Evolutionary conservation across 1,140 invertebrate genomes (phyloP).

Genomic region (Lineus longissimus): DNA sequence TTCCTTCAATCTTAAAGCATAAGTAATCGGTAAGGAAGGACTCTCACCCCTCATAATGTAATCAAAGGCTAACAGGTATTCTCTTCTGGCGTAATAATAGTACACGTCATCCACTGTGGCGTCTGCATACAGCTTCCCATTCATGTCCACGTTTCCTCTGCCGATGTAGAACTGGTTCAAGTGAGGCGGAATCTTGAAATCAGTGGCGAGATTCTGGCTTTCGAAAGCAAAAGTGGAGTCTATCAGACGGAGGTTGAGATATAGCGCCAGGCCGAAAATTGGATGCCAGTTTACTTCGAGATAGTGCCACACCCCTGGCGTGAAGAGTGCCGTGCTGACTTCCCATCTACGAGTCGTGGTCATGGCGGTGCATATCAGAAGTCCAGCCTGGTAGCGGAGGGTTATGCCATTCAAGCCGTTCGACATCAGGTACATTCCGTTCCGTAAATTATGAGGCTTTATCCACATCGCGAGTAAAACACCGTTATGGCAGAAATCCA

Average conservation of each 20-base stretch:
- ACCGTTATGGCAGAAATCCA: constrained; percentile 43
- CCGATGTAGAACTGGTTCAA: constrained; percentile 32
- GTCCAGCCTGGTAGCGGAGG: constrained; percentile 20
- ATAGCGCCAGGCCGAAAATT: constrained; percentile 41
- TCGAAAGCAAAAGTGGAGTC: constrained; percentile 14
- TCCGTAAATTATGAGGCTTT: constrained; percentile 26
- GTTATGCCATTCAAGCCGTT: constrained; percentile 44
- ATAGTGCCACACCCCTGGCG: constrained; percentile 37
- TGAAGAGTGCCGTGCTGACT: constrained; percentile 22
- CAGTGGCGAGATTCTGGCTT: background rate
- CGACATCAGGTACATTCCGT: constrained; percentile 39
- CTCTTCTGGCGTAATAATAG: constrained; percentile 42
- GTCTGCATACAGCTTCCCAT: constrained; percentile 21
- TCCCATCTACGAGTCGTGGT: constrained; percentile 35
- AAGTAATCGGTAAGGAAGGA: too few relatives aligned
- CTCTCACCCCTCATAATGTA: constrained; percentile 22
- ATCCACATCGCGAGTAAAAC: constrained; percentile 38
- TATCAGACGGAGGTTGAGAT: constrained; percentile 36
- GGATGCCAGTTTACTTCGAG: constrained; percentile 49
- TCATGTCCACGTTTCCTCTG: constrained; percentile 33
- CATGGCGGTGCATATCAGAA: constrained; percentile 22
- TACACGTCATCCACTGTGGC: constrained; percentile 47
- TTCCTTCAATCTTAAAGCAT: too few relatives aligned
- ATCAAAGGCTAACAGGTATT: constrained; percentile 18
- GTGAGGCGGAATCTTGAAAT: background rate